Evolutionary conservation across 2,113 vertebrate genomes (phyloP), one percentile per base, ranked within the genome.

Genomic region (Eira barbara): DNA sequence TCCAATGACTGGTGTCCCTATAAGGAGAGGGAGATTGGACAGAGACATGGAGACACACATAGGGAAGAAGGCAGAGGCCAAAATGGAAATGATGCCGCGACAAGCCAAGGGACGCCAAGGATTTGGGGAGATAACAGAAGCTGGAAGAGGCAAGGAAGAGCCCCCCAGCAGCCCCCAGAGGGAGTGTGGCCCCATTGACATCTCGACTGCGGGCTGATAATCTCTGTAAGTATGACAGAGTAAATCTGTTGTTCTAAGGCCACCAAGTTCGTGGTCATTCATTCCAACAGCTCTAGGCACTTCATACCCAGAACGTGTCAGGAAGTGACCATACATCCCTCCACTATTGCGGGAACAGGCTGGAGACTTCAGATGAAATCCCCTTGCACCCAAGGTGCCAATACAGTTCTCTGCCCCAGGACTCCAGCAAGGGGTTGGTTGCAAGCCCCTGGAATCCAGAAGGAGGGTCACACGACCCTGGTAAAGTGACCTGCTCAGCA

Each of bases 381-480:
- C 31, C 5, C 29, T 63, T 82, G 82, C 4, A 0, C 34, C 27
- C 82, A 45, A 80, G 12, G 36, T 18, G 14, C 5, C 61, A 45
- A 55, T 31, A n/a, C 21, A 13, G 34, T n/a, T 63, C 55, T 90
- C 25, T 31, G 13, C n/a, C 29, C 7, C 1, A 52, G 59, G 18
- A 39, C 42, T 59, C n/a, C 55, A 42, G 57, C 6, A 17, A 81
- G 57, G 4, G 55, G 61, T 20, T 49, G 55, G 61, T 20, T 49
- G 25, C 39, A 71, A 79, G 59, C 36, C 18, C 59, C 2, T 2
- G 11, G 85, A 76, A 39, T 27, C 4, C 0, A 2, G 18, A 7
- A 36, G 0, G 1, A 42, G n/a, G 20, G 21, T 18, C 65, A 14
- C 1, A 0, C 0, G 63, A 65, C 12, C 42, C 45, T 25, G n/a